phyloP scores from a whole-genome alignment of 2,113 vertebrate species.

The Thamnaconus septentrionalis region DNA sequence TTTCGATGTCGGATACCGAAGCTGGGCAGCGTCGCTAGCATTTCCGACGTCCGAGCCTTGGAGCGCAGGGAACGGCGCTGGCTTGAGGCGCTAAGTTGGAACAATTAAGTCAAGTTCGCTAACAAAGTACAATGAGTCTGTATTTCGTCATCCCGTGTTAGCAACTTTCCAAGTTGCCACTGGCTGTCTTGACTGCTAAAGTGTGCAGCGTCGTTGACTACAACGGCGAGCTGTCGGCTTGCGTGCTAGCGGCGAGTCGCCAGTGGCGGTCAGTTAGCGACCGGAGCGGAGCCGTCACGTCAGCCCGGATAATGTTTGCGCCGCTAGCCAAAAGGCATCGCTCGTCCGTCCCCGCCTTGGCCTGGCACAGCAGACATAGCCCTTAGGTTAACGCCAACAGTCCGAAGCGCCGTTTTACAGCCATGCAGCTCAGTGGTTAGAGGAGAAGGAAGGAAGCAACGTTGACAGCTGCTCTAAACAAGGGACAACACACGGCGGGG shows the following conservation, averaged over 20 bases:
- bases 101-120: not conserved
- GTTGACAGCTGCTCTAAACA: not conserved
- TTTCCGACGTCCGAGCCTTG: not conserved
- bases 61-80: not conserved
- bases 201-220: not conserved
- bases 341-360: constrained; percentile 36
- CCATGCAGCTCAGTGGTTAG: constrained; percentile 3
- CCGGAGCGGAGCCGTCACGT: not conserved
- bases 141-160: constrained; percentile 3
- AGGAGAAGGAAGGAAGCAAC: no score
- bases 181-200: not conserved
- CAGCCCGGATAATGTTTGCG: constrained; percentile 27
- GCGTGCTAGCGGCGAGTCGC: no score
- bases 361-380: constrained; percentile 47
- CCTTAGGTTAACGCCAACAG: not conserved
- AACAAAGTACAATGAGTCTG: not conserved
- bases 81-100: not conserved
- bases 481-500: not conserved
- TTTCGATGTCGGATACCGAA: not conserved
- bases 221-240: no score
- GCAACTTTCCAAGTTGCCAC: not conserved
- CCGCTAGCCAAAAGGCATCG: constrained; percentile 54
- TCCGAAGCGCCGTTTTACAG: constrained; percentile 1
- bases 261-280: not conserved
- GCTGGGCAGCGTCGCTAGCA: constrained; percentile 30